These are phyloP conservation scores for Margaritifera margaritifera DNA, from an alignment of 2,888 invertebrate species.

Conservation along the genomic window DNA sequence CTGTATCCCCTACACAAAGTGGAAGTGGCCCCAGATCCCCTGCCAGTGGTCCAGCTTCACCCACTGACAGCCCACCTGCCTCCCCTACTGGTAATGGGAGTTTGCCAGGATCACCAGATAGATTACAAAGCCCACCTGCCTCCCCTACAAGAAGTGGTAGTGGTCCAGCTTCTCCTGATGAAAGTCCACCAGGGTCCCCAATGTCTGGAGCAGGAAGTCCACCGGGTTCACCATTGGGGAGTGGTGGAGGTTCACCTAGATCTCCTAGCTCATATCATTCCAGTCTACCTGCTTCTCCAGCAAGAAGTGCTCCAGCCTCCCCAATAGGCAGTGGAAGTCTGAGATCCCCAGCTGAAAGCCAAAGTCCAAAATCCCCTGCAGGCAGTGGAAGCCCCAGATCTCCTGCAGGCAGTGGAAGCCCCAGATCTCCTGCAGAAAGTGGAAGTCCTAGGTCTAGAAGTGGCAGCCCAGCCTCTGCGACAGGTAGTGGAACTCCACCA, in stretches of 20 bases:
- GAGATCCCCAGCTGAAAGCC: conserved; percentile 18
- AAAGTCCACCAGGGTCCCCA: conserved; percentile 34
- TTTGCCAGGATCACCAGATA: conserved; percentile 36
- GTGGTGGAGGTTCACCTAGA: conserved; percentile 24
- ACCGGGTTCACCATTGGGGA: conserved; percentile 37
- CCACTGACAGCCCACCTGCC: conserved; percentile 10
- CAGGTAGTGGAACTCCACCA: conserved; percentile 15
- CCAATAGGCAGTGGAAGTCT: conserved; percentile 12
- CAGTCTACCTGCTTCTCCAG: conserved; percentile 21
- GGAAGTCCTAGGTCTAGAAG: conserved; percentile 27
- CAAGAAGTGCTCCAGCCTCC: conserved; percentile 13
- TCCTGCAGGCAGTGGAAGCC: conserved; percentile 26
- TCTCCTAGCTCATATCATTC: conserved; percentile 10
- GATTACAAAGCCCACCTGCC: conserved; percentile 20
- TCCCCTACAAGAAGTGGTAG: conserved; percentile 31
- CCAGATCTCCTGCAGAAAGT: conserved; percentile 25
- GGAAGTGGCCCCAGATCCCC: conserved; percentile 26
- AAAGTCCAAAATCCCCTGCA: conserved; percentile 33
- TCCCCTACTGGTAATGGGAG: conserved; percentile 31
- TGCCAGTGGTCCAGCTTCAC: conserved; percentile 10
- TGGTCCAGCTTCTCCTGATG: conserved; percentile 37
- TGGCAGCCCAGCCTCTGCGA: conserved; percentile 7
- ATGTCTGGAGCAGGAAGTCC: conserved; percentile 33
- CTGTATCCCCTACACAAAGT: conserved; percentile 10
- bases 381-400: conserved; percentile 28